Percentiles rank a stretch among this genome's conserved stretches.
Evolutionary conservation across 2,113 vertebrate species (phyloP).

Genomic region (Orcinus orca): DNA sequence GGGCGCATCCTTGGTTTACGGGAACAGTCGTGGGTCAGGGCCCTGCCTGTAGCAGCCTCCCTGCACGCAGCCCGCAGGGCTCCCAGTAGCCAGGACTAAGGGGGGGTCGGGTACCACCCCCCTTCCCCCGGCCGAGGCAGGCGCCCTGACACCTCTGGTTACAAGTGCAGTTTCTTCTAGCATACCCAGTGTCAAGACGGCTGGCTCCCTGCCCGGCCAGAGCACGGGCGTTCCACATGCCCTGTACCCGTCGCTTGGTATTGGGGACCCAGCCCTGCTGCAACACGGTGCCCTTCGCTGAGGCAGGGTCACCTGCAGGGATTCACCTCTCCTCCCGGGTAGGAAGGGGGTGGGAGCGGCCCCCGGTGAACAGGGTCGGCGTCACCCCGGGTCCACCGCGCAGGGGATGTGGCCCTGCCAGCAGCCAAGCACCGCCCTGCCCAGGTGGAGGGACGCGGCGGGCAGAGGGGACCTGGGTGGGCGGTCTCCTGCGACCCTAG

Average conservation of each 20-base stretch:
- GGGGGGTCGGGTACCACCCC: no score
- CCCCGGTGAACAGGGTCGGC: not conserved
- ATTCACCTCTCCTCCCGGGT: not conserved
- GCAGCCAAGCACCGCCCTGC: not conserved
- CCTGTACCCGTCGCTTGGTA: not conserved
- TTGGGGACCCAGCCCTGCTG: not conserved
- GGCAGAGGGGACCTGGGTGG: no score
- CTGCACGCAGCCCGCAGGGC: no score
- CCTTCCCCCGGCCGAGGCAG: not conserved
- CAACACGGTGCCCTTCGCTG: no score
- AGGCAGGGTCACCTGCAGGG: not conserved
- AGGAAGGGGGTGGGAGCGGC: not conserved
- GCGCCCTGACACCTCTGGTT: no score
- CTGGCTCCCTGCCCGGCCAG: not conserved
- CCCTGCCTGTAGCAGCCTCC: not conserved
- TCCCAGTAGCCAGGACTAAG: not conserved
- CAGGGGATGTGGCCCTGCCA: not conserved
- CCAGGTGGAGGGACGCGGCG: not conserved
- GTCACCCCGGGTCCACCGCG: no score
- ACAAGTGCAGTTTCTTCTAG: no score
- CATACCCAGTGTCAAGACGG: fast-evolving
- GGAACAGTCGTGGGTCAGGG: not conserved
- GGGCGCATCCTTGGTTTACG: no score
- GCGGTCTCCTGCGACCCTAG: not conserved
- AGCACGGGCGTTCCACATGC: not conserved